Conservation (phyloP, 2,113 vertebrate genomes). For the Gallinago undulata region DNA sequence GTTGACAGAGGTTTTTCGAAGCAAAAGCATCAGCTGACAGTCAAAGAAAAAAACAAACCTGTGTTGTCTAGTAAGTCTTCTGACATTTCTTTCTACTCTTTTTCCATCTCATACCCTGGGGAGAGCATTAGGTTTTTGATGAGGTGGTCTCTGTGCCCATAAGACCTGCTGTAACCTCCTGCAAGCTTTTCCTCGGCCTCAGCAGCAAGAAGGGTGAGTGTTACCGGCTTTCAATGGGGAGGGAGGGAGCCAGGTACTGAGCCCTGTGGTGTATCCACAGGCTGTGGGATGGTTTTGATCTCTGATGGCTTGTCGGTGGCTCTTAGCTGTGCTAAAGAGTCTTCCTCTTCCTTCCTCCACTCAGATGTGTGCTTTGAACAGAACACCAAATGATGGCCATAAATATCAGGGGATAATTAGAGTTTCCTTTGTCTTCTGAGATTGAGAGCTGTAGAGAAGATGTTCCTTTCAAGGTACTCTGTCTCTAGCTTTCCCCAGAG, state of each 20-base stretch:
- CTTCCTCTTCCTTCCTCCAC: neutral
- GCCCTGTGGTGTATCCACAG: neutral
- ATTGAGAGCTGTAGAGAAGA: neutral
- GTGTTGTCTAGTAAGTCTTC: neutral
- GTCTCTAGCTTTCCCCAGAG: neutral
- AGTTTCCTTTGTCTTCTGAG: neutral
- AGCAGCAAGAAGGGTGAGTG: neutral
- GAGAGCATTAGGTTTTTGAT: neutral
- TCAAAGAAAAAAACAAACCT: neutral
- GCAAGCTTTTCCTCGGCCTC: neutral
- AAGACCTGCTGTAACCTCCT: neutral
- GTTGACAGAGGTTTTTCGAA: neutral
- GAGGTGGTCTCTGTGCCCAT: neutral
- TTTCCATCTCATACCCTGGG: neutral
- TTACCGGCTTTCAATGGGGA: fast-evolving
- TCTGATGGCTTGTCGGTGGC: neutral
- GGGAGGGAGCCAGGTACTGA: neutral
- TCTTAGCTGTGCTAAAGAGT: neutral
- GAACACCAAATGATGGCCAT: neutral
- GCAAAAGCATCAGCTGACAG: neutral
- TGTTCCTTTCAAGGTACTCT: neutral
- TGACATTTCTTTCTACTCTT: neutral
- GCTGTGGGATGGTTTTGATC: neutral
- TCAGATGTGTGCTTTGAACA: neutral
- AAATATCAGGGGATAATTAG: neutral